A percentile compares a stretch with the other conserved stretches of the same genome.
phyloP scores from a whole-genome alignment of 2,113 vertebrate species.

The Otis tarda region DNA sequence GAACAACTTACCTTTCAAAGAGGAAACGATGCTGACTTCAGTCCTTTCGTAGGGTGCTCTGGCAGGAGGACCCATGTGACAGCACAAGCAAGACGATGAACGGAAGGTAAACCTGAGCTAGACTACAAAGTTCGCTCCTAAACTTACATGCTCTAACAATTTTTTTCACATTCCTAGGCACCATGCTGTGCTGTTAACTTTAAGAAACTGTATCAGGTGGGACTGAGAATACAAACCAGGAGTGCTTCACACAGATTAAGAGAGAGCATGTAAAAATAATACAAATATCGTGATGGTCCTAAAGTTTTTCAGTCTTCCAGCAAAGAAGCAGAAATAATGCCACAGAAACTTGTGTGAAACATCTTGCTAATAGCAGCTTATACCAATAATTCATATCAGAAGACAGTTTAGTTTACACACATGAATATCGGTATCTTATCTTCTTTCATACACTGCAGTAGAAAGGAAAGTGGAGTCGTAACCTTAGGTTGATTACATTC shows the following conservation, averaged over 20 bases:
- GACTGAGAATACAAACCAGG: not conserved
- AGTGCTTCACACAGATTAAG: not conserved
- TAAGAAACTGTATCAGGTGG: not conserved
- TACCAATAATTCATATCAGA: not conserved
- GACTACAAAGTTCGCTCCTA: not conserved
- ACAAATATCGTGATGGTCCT: not conserved
- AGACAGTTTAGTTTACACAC: not conserved
- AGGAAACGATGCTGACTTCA: not conserved
- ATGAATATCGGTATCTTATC: not conserved
- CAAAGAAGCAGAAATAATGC: constrained; percentile 8
- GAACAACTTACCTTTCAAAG: not conserved
- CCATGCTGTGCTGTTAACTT: not conserved
- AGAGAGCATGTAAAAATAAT: not conserved
- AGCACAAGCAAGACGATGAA: not conserved
- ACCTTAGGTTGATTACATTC: not conserved
- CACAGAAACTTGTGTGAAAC: not conserved
- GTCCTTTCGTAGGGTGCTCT: not conserved
- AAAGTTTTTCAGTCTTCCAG: constrained; percentile 19
- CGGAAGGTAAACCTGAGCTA: not conserved
- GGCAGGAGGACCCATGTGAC: not conserved
- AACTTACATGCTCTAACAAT: not conserved
- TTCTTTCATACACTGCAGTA: not conserved
- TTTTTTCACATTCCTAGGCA: not conserved
- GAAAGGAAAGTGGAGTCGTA: not conserved
- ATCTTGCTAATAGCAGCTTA: not conserved